A percentile compares a stretch with the other conserved stretches of the same genome.
These are phyloP conservation scores for Chloroclystis v-ata DNA, from an alignment of 2,888 invertebrate species.

Conservation along the genomic window DNA sequence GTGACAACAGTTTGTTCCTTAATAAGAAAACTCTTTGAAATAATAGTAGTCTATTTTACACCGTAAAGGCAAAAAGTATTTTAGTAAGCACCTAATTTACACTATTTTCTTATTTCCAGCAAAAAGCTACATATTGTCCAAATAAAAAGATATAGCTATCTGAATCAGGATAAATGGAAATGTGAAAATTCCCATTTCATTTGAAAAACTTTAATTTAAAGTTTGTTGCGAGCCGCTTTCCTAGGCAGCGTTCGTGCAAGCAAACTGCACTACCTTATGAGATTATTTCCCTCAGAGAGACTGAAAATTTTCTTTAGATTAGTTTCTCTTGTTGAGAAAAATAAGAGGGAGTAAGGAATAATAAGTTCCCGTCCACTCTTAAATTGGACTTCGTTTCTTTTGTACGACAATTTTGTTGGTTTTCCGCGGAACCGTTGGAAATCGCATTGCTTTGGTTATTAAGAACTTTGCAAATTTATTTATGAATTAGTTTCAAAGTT, in stretches of 20 bases:
- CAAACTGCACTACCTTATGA: slow-evolving; percentile 74
- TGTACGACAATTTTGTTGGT: slow-evolving; percentile 49
- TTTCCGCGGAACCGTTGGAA: slow-evolving; percentile 35
- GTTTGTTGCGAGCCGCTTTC: slow-evolving; percentile 63
- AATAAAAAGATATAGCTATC: slow-evolving; percentile 8
- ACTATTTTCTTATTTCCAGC: not conserved
- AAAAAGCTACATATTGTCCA: not conserved
- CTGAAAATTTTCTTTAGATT: slow-evolving; percentile 78
- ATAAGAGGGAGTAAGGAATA: slow-evolving; percentile 69
- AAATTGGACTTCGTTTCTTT: slow-evolving; percentile 65
- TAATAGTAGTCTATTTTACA: too few relatives aligned
- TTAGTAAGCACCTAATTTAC: too few relatives aligned
- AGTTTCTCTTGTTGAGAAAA: slow-evolving; percentile 76
- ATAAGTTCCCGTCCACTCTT: slow-evolving; percentile 65
- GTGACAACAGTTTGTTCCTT: too few relatives aligned
- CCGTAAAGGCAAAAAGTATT: too few relatives aligned
- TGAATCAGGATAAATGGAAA: slow-evolving; percentile 33
- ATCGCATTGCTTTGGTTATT: slow-evolving; percentile 49
- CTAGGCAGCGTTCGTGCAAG: slow-evolving; percentile 65
- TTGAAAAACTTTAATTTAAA: slow-evolving; percentile 71
- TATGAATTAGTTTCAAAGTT: too few relatives aligned
- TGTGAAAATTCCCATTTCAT: slow-evolving; percentile 57
- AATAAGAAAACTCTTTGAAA: too few relatives aligned
- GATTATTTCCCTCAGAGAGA: slow-evolving; percentile 70
- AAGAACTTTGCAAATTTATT: slow-evolving; percentile 39